A percentile compares a stretch with the other conserved stretches of the same genome.
Conservation (phyloP, 2,797 vertebrate species). For the Saxicola maurus region DNA sequence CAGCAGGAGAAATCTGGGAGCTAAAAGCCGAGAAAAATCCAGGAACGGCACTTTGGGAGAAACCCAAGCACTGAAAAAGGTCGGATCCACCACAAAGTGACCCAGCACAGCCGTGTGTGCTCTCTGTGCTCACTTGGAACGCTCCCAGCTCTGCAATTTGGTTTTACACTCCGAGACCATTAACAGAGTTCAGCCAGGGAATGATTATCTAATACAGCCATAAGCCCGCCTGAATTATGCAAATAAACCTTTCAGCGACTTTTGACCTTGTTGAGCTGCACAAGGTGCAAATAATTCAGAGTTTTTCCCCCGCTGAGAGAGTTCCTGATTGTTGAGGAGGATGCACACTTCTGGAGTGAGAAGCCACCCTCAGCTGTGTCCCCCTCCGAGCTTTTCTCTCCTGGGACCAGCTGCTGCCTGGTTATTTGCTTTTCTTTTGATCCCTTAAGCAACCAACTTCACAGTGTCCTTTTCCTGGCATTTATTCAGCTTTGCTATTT, state of each 20-base stretch:
- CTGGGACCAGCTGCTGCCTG: background rate
- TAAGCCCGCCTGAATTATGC: background rate
- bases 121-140: background rate
- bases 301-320: background rate
- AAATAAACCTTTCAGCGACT: background rate
- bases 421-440: background rate
- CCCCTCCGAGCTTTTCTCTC: background rate
- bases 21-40: background rate
- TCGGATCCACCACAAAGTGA: background rate
- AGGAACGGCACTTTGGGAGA: background rate
- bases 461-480: background rate
- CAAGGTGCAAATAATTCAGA: background rate
- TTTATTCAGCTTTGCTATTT: background rate
- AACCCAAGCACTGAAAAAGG: background rate
- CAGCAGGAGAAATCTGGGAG: background rate
- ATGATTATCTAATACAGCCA: background rate
- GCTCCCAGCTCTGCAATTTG: background rate
- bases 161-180: background rate
- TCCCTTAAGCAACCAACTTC: background rate
- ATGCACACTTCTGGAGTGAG: background rate
- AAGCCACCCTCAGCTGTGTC: background rate
- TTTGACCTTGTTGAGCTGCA: background rate
- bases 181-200: background rate
- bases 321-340: background rate
- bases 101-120: background rate